phyloP scores from a whole-genome alignment of 2,888 invertebrate species.

The Eulithis prunata region DNA sequence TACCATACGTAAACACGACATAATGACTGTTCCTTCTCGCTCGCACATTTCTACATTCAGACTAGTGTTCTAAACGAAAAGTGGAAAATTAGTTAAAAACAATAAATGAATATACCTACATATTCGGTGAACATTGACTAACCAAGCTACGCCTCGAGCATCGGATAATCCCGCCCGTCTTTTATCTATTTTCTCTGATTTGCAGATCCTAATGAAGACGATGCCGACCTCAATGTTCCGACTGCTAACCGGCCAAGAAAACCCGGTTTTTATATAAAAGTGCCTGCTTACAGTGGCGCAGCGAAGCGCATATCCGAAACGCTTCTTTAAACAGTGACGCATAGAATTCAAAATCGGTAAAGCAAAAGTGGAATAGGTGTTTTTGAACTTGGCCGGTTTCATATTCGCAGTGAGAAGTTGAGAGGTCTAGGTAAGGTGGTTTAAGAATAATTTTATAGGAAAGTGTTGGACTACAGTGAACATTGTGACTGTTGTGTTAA shows the following conservation, averaged over 20 bases:
- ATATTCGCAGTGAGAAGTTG: neutral
- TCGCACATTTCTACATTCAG: no score
- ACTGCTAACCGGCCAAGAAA: conserved; percentile 99
- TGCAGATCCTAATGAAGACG: conserved; percentile 99
- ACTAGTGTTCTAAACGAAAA: no score
- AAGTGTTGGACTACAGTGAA: conserved; percentile 6
- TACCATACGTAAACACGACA: no score
- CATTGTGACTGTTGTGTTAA: conserved; percentile 12
- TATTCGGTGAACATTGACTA: no score
- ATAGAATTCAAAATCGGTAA: conserved; percentile 6
- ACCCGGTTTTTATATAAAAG: conserved; percentile 98
- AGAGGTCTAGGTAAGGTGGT: conserved; percentile 17
- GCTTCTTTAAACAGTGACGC: conserved; percentile 9
- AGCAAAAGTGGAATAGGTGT: neutral
- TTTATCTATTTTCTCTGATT: conserved; percentile 2
- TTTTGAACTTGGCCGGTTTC: neutral
- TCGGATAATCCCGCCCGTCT: no score
- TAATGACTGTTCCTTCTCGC: no score
- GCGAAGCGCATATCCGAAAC: conserved; percentile 33
- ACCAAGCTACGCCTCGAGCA: no score
- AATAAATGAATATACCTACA: no score
- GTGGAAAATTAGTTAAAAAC: no score
- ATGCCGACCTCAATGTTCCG: conserved; percentile 99
- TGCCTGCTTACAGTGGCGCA: conserved; percentile 79
- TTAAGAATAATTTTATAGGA: neutral